These are phyloP conservation scores for Leptothorax acervorum DNA, from an alignment of 2,888 invertebrate genomes.

Conservation along the genomic window DNA sequence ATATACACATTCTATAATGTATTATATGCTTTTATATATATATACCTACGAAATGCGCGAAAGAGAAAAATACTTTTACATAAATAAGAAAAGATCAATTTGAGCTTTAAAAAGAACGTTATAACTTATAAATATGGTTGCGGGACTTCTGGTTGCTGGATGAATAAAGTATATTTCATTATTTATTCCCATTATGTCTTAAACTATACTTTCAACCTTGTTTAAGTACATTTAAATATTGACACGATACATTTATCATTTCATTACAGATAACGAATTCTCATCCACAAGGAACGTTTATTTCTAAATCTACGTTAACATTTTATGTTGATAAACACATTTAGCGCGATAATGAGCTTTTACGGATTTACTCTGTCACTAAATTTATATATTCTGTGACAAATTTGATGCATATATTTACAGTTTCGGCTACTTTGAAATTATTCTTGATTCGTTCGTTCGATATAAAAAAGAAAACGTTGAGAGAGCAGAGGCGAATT, in stretches of 20 bases:
- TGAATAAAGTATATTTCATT: constrained; percentile 27
- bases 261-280: background rate
- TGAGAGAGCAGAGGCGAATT: background rate
- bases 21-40: background rate
- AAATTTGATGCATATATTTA: constrained; percentile 32
- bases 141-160: background rate
- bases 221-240: constrained; percentile 17
- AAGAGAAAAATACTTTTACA: constrained; percentile 22
- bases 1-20: constrained; percentile 9
- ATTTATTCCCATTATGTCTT: constrained; percentile 21
- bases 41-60: background rate
- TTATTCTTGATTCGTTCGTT: background rate
- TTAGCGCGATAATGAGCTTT: background rate
- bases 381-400: background rate
- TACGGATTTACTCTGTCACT: background rate
- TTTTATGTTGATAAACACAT: constrained; percentile 22
- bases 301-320: constrained; percentile 33
- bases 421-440: constrained; percentile 18
- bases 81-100: constrained; percentile 7
- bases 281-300: background rate
- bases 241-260: background rate
- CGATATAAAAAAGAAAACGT: background rate
- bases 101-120: background rate
- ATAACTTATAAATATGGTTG: constrained; percentile 32
- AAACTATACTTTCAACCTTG: constrained; percentile 24